Percentiles rank a stretch among this genome's conserved stretches.
Conservation (phyloP, 2,113 vertebrate species). For the Cromileptes altivelis region DNA sequence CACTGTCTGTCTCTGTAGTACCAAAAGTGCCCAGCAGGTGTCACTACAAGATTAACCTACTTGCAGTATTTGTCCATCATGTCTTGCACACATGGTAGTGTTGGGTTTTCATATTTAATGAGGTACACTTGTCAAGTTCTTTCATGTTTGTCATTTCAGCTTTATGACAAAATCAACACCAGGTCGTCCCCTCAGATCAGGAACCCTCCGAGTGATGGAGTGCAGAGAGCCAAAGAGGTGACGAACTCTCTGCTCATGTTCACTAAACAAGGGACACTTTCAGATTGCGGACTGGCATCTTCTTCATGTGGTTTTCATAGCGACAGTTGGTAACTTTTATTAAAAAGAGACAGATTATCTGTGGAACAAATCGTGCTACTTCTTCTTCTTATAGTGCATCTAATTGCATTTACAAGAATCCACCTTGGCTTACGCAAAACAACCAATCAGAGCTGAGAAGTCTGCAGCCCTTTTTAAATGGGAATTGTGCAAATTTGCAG, state of each 20-base stretch:
- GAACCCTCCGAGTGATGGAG: slow-evolving; percentile 97
- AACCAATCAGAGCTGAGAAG: too few relatives aligned
- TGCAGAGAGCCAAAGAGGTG: slow-evolving; percentile 99
- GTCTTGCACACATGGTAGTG: fast-evolving
- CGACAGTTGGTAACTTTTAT: too few relatives aligned
- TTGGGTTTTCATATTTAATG: neutral
- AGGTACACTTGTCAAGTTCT: neutral
- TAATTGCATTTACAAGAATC: too few relatives aligned
- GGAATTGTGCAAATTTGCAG: too few relatives aligned
- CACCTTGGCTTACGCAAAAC: too few relatives aligned
- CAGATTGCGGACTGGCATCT: neutral
- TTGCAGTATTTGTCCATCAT: neutral
- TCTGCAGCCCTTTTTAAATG: too few relatives aligned
- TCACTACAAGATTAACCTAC: slow-evolving; percentile 3
- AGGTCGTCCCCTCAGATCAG: slow-evolving; percentile 98
- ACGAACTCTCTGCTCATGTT: slow-evolving; percentile 31
- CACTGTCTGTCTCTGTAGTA: slow-evolving; percentile 5
- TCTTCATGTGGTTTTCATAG: neutral
- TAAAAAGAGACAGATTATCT: too few relatives aligned
- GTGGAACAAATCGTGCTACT: too few relatives aligned
- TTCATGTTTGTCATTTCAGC: slow-evolving; percentile 84
- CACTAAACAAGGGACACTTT: neutral
- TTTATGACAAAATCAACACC: slow-evolving; percentile 99
- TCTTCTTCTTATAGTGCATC: too few relatives aligned
- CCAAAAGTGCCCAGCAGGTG: slow-evolving; percentile 39